phyloP scores from a whole-genome alignment of 1,140 invertebrate genomes.

The Brachionus sp. region DNA sequence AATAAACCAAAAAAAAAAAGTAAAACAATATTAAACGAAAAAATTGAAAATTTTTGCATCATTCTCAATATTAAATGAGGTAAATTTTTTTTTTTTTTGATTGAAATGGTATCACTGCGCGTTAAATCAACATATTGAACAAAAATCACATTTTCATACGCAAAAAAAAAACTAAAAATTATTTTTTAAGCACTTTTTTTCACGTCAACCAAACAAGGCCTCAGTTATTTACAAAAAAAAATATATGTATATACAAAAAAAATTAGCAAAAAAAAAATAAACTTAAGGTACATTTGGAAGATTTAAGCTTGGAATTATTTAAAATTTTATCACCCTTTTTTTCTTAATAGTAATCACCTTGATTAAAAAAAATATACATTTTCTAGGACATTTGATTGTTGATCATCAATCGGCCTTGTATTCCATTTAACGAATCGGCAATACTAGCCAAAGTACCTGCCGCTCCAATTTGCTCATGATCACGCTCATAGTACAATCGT shows the following conservation, averaged over 20 bases:
- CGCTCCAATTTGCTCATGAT: slow-evolving; percentile 40
- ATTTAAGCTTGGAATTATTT: neutral
- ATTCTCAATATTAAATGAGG: neutral
- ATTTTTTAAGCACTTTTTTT: neutral
- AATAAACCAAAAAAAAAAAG: neutral
- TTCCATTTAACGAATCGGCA: slow-evolving; percentile 34
- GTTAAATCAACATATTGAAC: neutral
- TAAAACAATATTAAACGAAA: neutral
- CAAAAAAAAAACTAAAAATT: neutral
- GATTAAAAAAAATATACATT: neutral
- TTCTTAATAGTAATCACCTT: neutral
- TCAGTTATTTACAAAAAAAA: slow-evolving; percentile 20
- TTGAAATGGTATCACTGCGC: neutral
- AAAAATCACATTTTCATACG: neutral
- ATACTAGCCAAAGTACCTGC: slow-evolving; percentile 40
- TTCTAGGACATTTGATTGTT: slow-evolving; percentile 23
- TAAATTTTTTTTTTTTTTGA: neutral
- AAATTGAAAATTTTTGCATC: neutral
- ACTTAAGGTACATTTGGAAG: slow-evolving; percentile 14
- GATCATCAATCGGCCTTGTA: neutral
- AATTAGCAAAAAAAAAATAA: neutral
- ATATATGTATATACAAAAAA: neutral
- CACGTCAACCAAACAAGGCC: neutral
- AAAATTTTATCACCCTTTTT: neutral
- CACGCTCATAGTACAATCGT: neutral